Percentiles rank a stretch among this genome's conserved stretches.
These are phyloP conservation scores for Oreohelix idahoensis DNA, from an alignment of 1,140 invertebrate species.

Conservation along the genomic window DNA sequence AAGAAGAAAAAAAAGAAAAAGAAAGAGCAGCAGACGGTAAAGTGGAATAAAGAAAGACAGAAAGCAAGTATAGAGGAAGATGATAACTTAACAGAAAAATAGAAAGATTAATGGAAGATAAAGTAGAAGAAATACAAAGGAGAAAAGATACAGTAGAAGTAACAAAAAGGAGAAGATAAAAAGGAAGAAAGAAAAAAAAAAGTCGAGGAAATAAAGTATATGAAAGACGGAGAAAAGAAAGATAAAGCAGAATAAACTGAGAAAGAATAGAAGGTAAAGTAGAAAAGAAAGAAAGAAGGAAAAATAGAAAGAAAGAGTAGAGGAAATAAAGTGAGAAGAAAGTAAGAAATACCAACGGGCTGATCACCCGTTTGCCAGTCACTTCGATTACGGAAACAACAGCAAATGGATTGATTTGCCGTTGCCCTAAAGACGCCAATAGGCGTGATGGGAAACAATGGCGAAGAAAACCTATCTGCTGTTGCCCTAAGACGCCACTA, in stretches of 20 bases:
- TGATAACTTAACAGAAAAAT: background rate
- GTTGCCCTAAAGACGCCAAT: too few species aligned
- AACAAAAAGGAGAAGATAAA: background rate
- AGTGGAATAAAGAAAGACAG: background rate
- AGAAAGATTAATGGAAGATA: background rate
- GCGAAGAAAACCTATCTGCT: too few species aligned
- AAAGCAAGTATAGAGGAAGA: background rate
- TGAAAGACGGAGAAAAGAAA: background rate
- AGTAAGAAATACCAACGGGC: background rate
- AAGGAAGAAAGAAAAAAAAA: background rate
- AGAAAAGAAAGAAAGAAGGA: background rate
- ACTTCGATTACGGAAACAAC: too few species aligned
- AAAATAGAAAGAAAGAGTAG: background rate
- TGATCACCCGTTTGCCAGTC: too few species aligned
- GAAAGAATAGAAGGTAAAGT: background rate
- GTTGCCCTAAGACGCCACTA: too few species aligned
- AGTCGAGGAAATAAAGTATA: background rate
- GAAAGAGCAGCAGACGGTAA: background rate
- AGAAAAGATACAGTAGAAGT: background rate
- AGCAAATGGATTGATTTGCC: too few species aligned
- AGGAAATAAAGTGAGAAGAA: background rate
- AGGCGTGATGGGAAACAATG: too few species aligned
- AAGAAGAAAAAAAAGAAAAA: background rate
- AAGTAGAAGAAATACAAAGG: background rate
- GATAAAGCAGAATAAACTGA: background rate